These are phyloP conservation scores for Athene noctua DNA, from an alignment of 2,113 vertebrate genomes.

Conservation along the genomic window DNA sequence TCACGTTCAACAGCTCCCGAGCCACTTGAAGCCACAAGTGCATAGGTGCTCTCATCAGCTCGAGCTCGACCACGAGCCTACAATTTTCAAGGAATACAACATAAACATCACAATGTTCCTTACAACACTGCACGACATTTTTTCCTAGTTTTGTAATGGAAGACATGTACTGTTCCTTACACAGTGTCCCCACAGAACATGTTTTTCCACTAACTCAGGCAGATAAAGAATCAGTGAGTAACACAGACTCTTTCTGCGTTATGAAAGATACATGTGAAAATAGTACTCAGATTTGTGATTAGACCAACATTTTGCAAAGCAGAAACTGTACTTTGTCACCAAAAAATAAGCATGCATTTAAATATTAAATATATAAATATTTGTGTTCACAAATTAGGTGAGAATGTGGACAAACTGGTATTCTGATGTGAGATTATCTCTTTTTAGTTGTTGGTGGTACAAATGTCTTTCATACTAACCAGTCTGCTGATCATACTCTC, in stretches of 20 bases:
- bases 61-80: constrained; percentile 92
- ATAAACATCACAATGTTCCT: neutral
- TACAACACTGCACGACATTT: neutral
- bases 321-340: neutral
- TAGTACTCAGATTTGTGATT: neutral
- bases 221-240: neutral
- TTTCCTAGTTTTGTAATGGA: neutral
- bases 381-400: neutral
- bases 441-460: neutral
- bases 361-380: neutral
- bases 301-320: neutral
- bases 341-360: neutral
- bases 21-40: constrained; percentile 79
- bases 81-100: neutral
- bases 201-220: neutral
- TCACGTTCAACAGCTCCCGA: constrained; percentile 89
- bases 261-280: neutral
- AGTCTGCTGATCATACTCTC: neutral
- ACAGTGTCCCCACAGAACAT: neutral
- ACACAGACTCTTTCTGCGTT: neutral
- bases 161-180: neutral
- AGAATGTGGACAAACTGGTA: neutral
- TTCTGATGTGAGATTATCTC: neutral
- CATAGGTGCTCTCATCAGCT: constrained; percentile 89
- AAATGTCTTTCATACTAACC: neutral